Base-by-base conservation (phyloP, 2,113 vertebrate genomes). In the Tragulus kanchil region DNA sequence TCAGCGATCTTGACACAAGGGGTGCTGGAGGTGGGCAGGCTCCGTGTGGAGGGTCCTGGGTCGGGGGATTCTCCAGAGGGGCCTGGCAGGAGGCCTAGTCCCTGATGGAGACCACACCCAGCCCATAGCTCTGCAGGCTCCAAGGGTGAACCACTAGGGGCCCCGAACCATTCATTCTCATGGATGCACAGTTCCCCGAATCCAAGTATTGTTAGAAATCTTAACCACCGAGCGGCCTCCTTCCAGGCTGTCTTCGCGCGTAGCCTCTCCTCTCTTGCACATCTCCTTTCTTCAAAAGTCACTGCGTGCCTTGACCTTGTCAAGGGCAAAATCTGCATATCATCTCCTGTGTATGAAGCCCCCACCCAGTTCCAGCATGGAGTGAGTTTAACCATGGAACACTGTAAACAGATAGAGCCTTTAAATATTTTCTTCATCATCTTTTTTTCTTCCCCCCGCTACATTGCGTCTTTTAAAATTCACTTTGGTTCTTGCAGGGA, bases 391-490 rank as follows among this genome's bases (percentile, higher is more conserved):
- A 98, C 77, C 75, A 65, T 98, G 99, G 98, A 98, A 98, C 97
- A 98, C 93, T 98, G 98, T 99, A 99, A 99, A 99, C 98, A 98
- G 98, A 98, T 98, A 99, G 97, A 99, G 98, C 98, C 98, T 99
- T 99, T 99, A 98, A 99, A 99, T 99, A 99, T 98, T 98, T 98
- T 98, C 75, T 94, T 97, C 96, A 96, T 94, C 95, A 85, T 94
- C 73, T 91, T 56, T 26, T 85, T 6, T 2, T n/a, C n/a, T n/a
- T n/a, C 5, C 90, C 96, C 95, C 93, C 90, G 83, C 91, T 95
- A 97, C 98, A 97, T 98, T 97, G 96, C 90, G 79, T 96, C 95
- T 98, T 97, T 97, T 94, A 95, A 97, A 97, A 97, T 96, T 98
- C 90, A 13, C 98, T 99, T 99, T 99, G 99, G 99, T 99, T 99